phyloP scores from a whole-genome alignment of 2,113 vertebrate species.

The Lepisosteus osseus region DNA sequence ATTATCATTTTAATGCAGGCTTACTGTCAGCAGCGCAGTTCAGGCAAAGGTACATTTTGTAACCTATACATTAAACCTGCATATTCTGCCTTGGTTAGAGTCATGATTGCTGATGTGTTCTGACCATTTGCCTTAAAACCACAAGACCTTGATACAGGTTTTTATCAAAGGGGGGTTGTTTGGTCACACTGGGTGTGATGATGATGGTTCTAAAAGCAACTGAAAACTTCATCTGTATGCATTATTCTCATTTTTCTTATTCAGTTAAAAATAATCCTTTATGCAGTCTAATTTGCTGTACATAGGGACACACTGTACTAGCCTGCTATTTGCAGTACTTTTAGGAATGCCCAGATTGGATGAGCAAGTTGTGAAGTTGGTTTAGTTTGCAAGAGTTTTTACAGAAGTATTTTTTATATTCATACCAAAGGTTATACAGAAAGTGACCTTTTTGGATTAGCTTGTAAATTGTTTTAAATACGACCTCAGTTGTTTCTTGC shows the following conservation, averaged over 20 bases:
- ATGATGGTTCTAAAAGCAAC: too few species aligned
- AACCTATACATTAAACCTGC: neutral
- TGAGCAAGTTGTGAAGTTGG: too few species aligned
- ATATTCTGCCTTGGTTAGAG: neutral
- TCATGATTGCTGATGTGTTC: neutral
- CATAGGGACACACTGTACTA: too few species aligned
- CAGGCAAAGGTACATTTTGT: constrained; percentile 2
- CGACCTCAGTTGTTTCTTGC: constrained; percentile 10
- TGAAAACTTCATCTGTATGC: too few species aligned
- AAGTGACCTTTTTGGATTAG: constrained; percentile 17
- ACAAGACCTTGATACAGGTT: neutral
- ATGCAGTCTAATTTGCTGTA: too few species aligned
- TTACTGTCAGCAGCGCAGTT: constrained; percentile 30
- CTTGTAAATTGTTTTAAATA: constrained; percentile 1
- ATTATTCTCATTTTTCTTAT: too few species aligned
- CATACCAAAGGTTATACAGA: constrained; percentile 19
- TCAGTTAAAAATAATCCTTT: too few species aligned
- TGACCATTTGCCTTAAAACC: constrained; percentile 1
- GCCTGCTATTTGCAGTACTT: too few species aligned
- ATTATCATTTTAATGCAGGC: constrained; percentile 41
- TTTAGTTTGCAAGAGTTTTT: too few species aligned
- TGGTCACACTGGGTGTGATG: neutral
- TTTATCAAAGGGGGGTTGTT: neutral
- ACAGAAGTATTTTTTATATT: too few species aligned
- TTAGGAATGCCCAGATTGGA: too few species aligned